Evolutionary conservation across 2,888 invertebrate genomes (phyloP), one percentile per base, ranked within the genome.

Genomic region (Sthenelais limicola): DNA sequence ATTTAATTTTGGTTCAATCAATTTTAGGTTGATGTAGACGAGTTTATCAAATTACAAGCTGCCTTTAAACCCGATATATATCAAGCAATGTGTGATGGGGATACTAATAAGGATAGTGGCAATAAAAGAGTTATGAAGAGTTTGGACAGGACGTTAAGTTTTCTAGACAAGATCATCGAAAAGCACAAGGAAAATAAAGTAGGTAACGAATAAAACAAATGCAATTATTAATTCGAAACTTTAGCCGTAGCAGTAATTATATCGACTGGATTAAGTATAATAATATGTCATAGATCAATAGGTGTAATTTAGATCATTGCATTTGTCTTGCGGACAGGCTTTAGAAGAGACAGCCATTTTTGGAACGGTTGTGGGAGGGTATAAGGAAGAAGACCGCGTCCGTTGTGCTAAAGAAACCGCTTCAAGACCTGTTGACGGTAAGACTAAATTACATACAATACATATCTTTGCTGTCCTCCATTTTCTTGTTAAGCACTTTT

Each of bases 21-120:
- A 52, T 88, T 89, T 78, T 85, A 92, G 92, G 80, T 94, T 32
- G 83, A 85, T 71, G 79, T 80, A 3, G 79, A 81, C 9, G 58
- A 77, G 21, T 85, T 93, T 87, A 93, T 96, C 92, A 91, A 93
- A 81, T 84, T 93, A 47, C 91, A 95, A 78, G 93, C 94, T 88
- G 87, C 90, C 32, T 92, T 93, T 85, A 91, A 91, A 86, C 95
- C 96, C 48, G 94, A 95, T 86, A 91, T 94, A 84, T 94, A 93
- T 88, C 92, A 94, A 85, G 91, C 93, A 18, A 89, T 96, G 80
- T 92, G 93, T 84, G 96, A 96, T 90, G 92, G 92, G 48, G 92
- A 93, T 80, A 93, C 92, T 51, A 90, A 92, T 82, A 85, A 89
- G 7, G 88, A 89, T 48, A 93, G 93, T 83, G 89, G 92, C 0